Base-by-base conservation (phyloP, 1,140 invertebrate genomes). In the Ctenoplectra terminalis region DNA sequence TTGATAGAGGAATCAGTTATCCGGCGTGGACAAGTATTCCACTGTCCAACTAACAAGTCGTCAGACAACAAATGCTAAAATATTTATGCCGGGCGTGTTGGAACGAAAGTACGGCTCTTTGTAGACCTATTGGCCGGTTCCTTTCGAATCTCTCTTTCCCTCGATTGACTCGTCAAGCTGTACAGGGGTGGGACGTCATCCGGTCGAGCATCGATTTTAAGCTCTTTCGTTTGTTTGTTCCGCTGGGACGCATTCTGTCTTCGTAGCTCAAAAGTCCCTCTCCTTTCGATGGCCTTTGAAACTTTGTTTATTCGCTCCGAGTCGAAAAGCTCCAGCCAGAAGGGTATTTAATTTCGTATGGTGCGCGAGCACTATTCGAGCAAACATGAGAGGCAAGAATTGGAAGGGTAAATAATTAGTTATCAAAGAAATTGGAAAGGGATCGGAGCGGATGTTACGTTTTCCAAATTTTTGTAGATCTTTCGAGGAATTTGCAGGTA, bases 11-110 rank as follows among this genome's bases (percentile, higher is more conserved):
- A 1, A 6, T 3, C 0, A 4, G 8, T 43, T 23, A 50, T 26
- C 1, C 15, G 2, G 20, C 31, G 0, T 2, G 40, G 50, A 40
- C 71, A 15, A 82, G 6, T 69, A 69, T 54, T 17, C 5, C 48
- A 6, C 37, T 7, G n/a, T 7, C 5, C 37, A 20, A 17, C 73
- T 83, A 74, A 79, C 73, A 82, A 85, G 73, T 71, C 71, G 64
- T 82, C 80, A 79, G 70, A 78, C 64, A 71, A 79, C 71, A 83
- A 72, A 85, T 71, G 74, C 81, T 86, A 85, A 87, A 87, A 86
- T 87, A 86, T 83, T 86, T 87, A 85, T 64, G 82, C 48, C 37
- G 48, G n/a, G n/a, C 60, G 37, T 20, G 66, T 54, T 46, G 43
- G 66, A 67, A 81, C 63, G 54, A 76, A 84, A 77, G 50, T 34